Evolutionary conservation across 1,140 invertebrate genomes (phyloP), one percentile per base, ranked within the genome.

Genomic region (Sarcophaga bullata): DNA sequence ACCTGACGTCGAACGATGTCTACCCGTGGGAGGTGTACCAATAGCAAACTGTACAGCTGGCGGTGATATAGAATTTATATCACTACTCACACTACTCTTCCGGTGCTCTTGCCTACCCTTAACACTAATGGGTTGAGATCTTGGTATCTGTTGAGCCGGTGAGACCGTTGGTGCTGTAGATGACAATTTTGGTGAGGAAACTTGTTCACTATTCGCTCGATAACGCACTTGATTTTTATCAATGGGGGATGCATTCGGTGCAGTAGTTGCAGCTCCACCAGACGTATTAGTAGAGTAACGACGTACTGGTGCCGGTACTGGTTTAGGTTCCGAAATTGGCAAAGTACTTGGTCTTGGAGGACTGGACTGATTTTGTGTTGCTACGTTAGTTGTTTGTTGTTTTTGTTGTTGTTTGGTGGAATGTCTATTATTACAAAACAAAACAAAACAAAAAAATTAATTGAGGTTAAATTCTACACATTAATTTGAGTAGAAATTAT

Each of bases 31-130:
- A 50, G 97, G 96, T 68, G 96, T 97, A n/a, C 96, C 96, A 90
- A 98, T 96, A 73, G 94, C 94, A 91, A 97, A 98, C 87, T 97
- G 96, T 76, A 95, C 96, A 85, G 95, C 94, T 78, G 97, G 97
- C 83, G 97, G 97, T 80, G 96, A 98, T 58, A 98, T 92, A 3
- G 96, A 98, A 84, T 95, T 95, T 83, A 98, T 95, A 91, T 96
- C 95, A 91, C 90, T 93, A 86, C 91, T 91, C 15, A 92, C 93
- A 87, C 92, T 93, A 89, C 91, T 93, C 87, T 92, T 92, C 82
- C 92, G 91, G 84, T 94, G 93, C 87, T 94, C 93, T 58, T 91
- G 92, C 75, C 94, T 92, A 86, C 94, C 94, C 78, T 89, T 89
- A 91, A 97, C 95, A 85, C 93, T 95, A 82, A 97, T 96, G 1